phyloP scores from a whole-genome alignment of 2,113 vertebrate genomes.

The Lynx canadensis region DNA sequence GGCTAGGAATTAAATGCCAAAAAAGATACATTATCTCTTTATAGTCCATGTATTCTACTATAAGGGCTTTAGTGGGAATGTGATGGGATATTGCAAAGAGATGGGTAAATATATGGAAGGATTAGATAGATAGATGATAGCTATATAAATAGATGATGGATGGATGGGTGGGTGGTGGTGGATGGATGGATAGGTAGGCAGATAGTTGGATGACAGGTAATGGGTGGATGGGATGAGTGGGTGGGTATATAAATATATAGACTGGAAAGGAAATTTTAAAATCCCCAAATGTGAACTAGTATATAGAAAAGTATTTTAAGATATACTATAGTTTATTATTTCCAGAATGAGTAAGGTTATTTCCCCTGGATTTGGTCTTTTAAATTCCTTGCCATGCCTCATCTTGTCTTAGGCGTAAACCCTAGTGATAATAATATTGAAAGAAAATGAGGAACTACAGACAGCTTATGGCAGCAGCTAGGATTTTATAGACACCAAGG shows the following conservation, averaged over 20 bases:
- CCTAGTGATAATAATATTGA: background rate
- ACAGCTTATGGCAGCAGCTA: background rate
- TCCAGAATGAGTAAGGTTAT: background rate
- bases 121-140: background rate
- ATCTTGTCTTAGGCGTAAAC: conserved; percentile 14
- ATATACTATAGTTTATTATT: background rate
- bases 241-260: background rate
- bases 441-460: background rate
- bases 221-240: background rate
- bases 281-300: background rate
- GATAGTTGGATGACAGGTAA: background rate
- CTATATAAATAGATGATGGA: background rate
- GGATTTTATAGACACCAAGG: background rate
- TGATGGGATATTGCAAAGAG: background rate
- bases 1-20: background rate
- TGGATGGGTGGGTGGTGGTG: background rate
- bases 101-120: background rate
- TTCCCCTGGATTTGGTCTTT: background rate
- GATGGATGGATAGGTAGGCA: background rate
- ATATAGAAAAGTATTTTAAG: background rate
- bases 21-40: background rate
- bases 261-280: conserved; percentile 16
- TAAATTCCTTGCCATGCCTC: background rate
- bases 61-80: background rate
- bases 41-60: background rate